Evolutionary conservation across 2,113 vertebrate genomes (phyloP).

Genomic region (Chelonoidis abingdonii): DNA sequence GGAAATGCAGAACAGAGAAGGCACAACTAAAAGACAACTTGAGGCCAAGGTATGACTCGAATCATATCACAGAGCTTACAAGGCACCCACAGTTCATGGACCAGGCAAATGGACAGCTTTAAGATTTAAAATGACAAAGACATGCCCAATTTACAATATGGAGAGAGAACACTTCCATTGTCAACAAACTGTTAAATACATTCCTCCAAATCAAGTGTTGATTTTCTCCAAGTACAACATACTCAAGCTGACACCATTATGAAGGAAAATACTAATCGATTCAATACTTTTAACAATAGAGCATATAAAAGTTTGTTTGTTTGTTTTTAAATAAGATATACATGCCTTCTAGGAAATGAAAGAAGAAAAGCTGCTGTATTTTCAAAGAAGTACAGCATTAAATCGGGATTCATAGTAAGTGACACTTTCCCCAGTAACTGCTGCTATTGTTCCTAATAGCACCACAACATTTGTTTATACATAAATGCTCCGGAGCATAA

Average conservation of each 20-base stretch:
- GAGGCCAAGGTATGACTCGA: not conserved
- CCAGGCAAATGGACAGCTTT: rapidly evolving
- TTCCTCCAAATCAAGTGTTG: not conserved
- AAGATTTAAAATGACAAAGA: not conserved
- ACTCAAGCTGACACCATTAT: not conserved
- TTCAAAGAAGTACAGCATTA: not conserved
- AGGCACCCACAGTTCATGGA: not conserved
- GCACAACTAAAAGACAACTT: not conserved
- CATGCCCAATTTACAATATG: not conserved
- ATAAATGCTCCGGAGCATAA: not conserved
- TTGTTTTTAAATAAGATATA: not conserved
- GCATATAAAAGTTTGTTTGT: not conserved
- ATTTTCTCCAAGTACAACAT: not conserved
- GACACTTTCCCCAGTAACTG: not conserved
- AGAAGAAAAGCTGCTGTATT: not conserved
- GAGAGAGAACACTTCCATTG: not conserved
- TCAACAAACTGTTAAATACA: not conserved
- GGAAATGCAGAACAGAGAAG: not conserved
- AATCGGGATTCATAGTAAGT: not conserved
- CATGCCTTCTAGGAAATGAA: not conserved
- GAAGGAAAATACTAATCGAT: not conserved
- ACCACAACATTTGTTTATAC: not conserved
- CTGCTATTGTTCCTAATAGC: not conserved
- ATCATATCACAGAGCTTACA: not conserved
- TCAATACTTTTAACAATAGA: no score